Evolutionary conservation across 35 echinoderm and acorn worm species (phyloP).

Genomic region (Antedon bifida): DNA sequence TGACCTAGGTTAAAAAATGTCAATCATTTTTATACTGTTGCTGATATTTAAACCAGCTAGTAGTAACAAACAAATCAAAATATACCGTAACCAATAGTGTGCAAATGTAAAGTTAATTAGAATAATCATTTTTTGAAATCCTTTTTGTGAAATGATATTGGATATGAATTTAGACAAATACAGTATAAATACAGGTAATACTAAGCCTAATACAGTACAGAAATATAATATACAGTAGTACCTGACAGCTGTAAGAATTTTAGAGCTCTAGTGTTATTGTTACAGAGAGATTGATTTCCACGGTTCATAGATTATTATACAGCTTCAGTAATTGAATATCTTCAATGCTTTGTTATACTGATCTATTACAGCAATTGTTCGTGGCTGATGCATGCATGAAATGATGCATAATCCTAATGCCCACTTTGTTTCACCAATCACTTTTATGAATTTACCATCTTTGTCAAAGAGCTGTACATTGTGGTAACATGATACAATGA

Average conservation of each 20-base stretch:
- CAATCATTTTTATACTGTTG: neutral
- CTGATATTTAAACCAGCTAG: too few species aligned
- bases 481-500: neutral
- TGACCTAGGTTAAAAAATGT: too few species aligned
- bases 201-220: too few species aligned
- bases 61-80: neutral
- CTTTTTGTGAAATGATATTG: too few species aligned
- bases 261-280: neutral
- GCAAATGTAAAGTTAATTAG: too few species aligned
- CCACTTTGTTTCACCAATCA: neutral
- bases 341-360: neutral
- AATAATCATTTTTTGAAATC: too few species aligned
- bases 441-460: neutral
- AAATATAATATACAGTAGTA: too few species aligned
- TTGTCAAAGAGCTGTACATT: neutral
- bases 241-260: too few species aligned
- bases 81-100: neutral
- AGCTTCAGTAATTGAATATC: neutral
- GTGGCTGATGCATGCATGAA: neutral
- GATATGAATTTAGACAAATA: too few species aligned
- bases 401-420: neutral
- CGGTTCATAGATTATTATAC: too few species aligned
- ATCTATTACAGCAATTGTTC: neutral
- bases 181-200: too few species aligned
- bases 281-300: neutral